Percentiles rank a stretch among this genome's conserved stretches.
Conservation (phyloP, 23 tunicate genomes). For the Halocynthia aurantium region DNA sequence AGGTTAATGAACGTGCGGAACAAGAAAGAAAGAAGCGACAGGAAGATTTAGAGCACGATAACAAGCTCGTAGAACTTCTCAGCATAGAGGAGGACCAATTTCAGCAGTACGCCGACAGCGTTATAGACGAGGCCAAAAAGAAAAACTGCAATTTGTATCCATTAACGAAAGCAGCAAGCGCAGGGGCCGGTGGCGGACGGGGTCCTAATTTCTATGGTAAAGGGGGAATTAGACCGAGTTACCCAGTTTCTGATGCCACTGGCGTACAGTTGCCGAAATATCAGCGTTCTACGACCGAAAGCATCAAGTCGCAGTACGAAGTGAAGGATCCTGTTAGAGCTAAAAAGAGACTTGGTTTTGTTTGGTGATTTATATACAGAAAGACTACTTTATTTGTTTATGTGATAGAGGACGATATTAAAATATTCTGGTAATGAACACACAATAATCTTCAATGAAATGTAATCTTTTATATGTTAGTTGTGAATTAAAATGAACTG, state of each 20-base stretch:
- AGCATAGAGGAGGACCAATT: slow-evolving; percentile 77
- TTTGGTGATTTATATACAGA: slow-evolving; percentile 37
- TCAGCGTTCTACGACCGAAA: slow-evolving; percentile 63
- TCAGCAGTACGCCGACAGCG: slow-evolving; percentile 72
- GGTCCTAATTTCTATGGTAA: slow-evolving; percentile 77
- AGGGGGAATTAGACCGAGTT: slow-evolving; percentile 86
- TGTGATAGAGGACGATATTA: too few relatives aligned
- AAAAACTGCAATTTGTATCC: slow-evolving; percentile 78
- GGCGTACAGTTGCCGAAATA: slow-evolving; percentile 69
- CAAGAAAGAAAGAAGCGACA: slow-evolving; percentile 49
- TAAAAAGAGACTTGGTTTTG: slow-evolving; percentile 82
- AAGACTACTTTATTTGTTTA: too few relatives aligned
- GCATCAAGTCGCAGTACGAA: slow-evolving; percentile 65
- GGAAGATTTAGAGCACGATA: slow-evolving; percentile 36
- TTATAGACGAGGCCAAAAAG: slow-evolving; percentile 68
- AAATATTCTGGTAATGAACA: too few relatives aligned
- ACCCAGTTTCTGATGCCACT: slow-evolving; percentile 71
- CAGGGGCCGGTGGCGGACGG: slow-evolving; percentile 86
- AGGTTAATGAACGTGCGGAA: slow-evolving; percentile 78
- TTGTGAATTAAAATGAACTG: too few relatives aligned
- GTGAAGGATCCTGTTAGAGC: slow-evolving; percentile 59
- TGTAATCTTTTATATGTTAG: too few relatives aligned
- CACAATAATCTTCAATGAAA: too few relatives aligned
- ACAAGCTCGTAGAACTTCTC: slow-evolving; percentile 38
- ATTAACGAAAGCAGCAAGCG: slow-evolving; percentile 59